Percentiles rank a stretch among this genome's conserved stretches.
These are phyloP conservation scores for Anthrax anthrax DNA, from an alignment of 2,888 invertebrate species.

Conservation along the genomic window DNA sequence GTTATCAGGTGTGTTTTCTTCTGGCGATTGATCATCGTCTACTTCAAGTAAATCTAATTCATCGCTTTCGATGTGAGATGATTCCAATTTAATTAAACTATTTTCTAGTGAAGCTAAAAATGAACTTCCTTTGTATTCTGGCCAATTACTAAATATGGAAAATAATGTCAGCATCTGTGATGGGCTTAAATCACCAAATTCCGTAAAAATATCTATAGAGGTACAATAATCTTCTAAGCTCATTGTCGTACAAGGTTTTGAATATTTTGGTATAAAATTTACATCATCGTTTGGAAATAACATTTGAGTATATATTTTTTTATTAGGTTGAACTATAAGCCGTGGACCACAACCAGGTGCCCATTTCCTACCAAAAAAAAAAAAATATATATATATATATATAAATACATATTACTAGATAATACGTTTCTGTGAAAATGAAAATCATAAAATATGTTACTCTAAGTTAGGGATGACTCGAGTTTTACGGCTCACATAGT, in stretches of 20 bases:
- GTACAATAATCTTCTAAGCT: constrained; percentile 27
- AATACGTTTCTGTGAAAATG: no score
- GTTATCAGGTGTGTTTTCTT: no score
- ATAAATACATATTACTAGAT: neutral
- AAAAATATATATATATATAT: neutral
- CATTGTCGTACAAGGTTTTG: constrained; percentile 22
- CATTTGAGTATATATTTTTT: constrained; percentile 6
- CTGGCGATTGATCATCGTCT: no score
- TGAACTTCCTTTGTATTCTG: constrained; percentile 48
- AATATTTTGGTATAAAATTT: constrained; percentile 22
- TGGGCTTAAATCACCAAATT: constrained; percentile 53
- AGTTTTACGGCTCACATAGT: constrained; percentile 42
- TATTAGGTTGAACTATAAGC: constrained; percentile 35
- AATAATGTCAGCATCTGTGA: constrained; percentile 50
- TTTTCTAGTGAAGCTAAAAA: constrained; percentile 51
- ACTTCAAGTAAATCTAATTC: no score
- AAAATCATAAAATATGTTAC: constrained; percentile 32
- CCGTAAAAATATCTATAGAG: constrained; percentile 54
- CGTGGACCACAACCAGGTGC: constrained; percentile 57
- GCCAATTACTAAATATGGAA: constrained; percentile 42
- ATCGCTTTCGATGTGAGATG: constrained; percentile 7
- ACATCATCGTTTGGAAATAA: constrained; percentile 16
- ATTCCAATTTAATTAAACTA: constrained; percentile 39
- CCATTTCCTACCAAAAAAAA: constrained; percentile 41
- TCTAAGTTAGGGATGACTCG: constrained; percentile 58